Evolutionary conservation across 2,797 vertebrate genomes (phyloP).

Genomic region (Pteropus rufus): DNA sequence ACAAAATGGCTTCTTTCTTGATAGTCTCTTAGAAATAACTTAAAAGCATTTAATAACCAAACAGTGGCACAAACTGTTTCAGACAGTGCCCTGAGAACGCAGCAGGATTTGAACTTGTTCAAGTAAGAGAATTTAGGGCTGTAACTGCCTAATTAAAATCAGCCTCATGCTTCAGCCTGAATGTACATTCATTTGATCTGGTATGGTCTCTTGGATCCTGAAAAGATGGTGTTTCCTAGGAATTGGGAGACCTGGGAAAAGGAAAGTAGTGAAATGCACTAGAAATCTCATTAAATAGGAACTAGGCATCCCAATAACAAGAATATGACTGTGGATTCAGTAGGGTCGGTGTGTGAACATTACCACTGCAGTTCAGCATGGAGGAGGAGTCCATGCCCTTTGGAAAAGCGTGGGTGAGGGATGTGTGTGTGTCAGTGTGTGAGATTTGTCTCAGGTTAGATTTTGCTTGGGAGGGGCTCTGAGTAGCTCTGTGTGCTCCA

Average conservation of each 20-base stretch:
- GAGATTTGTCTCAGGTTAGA: background rate
- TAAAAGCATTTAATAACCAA: background rate
- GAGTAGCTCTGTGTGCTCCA: background rate
- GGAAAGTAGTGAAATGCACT: background rate
- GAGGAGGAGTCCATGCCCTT: background rate
- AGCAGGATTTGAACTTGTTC: slow-evolving; percentile 9
- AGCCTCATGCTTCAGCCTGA: background rate
- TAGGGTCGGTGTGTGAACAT: background rate
- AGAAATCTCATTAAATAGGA: background rate
- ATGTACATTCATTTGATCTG: background rate
- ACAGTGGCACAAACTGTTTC: background rate
- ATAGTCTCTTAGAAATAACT: background rate
- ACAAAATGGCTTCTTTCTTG: background rate
- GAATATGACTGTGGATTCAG: background rate
- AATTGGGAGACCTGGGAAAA: background rate
- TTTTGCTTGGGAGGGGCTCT: background rate
- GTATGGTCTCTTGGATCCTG: background rate
- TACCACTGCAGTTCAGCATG: background rate
- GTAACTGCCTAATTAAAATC: background rate
- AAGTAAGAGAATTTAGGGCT: background rate
- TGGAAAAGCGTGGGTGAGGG: background rate
- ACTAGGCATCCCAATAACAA: background rate
- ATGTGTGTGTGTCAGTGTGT: background rate
- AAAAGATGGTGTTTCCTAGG: background rate
- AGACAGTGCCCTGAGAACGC: background rate